Evolutionary conservation across 2,797 vertebrate species (phyloP), one percentile per base, ranked within the genome.

Genomic region (Gymnodraco acuticeps): DNA sequence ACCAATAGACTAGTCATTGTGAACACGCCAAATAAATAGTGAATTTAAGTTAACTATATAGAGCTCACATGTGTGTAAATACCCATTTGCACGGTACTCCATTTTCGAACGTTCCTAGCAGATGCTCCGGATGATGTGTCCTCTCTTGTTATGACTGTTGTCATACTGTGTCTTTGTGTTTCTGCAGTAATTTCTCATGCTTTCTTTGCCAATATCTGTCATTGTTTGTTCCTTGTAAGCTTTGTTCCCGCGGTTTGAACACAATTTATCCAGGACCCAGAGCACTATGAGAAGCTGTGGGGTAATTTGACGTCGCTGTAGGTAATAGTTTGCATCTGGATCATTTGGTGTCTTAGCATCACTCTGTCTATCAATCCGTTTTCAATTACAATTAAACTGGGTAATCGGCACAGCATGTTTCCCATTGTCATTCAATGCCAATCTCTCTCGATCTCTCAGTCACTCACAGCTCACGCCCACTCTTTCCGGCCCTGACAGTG

Each of bases 171-270:
- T 67, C 43, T 58, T 23, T 59, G 47, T 80, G 68, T 55, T 23
- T 64, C 38, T 68, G 53, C 61, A 41, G 11, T 64, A 65, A 56
- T 53, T 58, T 33, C 64, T 54, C 72, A 20, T 59, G 68, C 63
- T 77, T 64, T 78, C 73, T 3, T 74, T 73, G 33, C 51, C 66
- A 20, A 72, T 86, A 46, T 62, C 61, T 38, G 10, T 81, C 70
- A 73, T 70, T 71, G 54, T 66, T 79, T 77, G 46, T 27, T 64
- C 47, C 33, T 63, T 43, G 33, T 60, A 19, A 45, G 58, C 68
- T 73, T 47, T 63, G 64, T 48, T 63, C 55, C 62, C 71, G 51
- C 16, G 19, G 48, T 60, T 67, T 12, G 42, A 80, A 73, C 43
- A 61, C 38, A 33, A 64, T 31, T 53, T 64, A 80, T 58, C 42